phyloP scores from a whole-genome alignment of 2,113 vertebrate species.

The Dromiciops gliroides region DNA sequence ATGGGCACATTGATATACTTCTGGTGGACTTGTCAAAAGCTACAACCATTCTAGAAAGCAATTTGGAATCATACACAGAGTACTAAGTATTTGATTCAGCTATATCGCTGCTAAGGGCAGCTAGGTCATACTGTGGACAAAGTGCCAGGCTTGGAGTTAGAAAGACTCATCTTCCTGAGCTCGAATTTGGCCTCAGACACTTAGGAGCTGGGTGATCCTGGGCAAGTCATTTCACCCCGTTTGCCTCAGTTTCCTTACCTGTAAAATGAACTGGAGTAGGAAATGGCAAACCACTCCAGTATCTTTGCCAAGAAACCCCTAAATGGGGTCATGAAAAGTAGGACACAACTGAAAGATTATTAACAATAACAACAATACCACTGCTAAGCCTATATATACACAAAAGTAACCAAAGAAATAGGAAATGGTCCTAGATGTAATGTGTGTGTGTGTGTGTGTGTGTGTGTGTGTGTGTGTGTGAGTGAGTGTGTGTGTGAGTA shows the following conservation, averaged over 20 bases:
- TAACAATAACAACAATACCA: not conserved
- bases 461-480: no score
- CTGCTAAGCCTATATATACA: not conserved
- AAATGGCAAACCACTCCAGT: not conserved
- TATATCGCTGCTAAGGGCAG: not conserved
- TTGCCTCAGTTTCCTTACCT: not conserved
- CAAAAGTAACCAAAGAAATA: not conserved
- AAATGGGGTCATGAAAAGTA: not conserved
- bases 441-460: no score
- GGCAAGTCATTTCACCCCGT: not conserved
- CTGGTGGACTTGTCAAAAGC: not conserved
- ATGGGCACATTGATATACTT: not conserved
- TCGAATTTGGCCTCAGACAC: not conserved
- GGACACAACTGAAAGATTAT: not conserved
- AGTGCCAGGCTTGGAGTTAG: not conserved
- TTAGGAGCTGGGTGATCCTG: not conserved
- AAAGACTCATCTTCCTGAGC: not conserved
- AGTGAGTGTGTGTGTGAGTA: no score
- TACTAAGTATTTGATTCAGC: not conserved
- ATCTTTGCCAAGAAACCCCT: not conserved
- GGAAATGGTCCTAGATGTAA: not conserved
- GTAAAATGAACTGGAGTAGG: not conserved
- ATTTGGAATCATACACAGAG: not conserved
- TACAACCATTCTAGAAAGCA: not conserved
- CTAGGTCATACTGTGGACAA: not conserved